These are phyloP conservation scores for Malurus splendens DNA, from an alignment of 2,797 vertebrate species.

Conservation along the genomic window DNA sequence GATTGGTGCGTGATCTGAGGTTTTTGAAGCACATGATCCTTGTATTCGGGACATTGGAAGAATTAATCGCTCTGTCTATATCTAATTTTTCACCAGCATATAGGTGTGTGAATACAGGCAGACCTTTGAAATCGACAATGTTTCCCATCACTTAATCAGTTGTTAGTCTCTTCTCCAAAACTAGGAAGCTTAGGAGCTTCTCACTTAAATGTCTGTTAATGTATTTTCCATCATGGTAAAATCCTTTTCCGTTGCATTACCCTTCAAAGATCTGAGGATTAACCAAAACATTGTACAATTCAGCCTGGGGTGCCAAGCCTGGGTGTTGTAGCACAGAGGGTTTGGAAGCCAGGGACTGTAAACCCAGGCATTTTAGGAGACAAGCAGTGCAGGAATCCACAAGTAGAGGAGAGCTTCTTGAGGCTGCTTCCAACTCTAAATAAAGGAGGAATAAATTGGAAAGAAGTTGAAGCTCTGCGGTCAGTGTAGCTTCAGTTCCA, in stretches of 20 bases:
- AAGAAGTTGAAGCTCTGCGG: not conserved
- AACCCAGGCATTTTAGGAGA: not conserved
- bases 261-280: not conserved
- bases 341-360: not conserved
- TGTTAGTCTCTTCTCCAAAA: not conserved
- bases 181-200: not conserved
- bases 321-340: not conserved
- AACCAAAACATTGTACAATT: not conserved
- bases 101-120: not conserved
- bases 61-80: not conserved
- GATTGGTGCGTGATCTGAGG: not conserved
- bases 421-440: not conserved
- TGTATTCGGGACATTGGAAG: not conserved
- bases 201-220: not conserved
- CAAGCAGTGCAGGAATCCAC: not conserved
- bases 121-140: not conserved
- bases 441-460: not conserved
- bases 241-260: not conserved
- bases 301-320: not conserved
- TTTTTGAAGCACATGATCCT: not conserved
- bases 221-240: not conserved
- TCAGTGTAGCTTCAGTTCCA: rapidly evolving
- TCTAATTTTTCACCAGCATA: not conserved
- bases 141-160: not conserved
- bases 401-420: not conserved